A percentile compares a stretch with the other conserved stretches of the same genome.
These are phyloP conservation scores for Shargacucullia verbasci DNA, from an alignment of 2,888 invertebrate species.

Conservation along the genomic window DNA sequence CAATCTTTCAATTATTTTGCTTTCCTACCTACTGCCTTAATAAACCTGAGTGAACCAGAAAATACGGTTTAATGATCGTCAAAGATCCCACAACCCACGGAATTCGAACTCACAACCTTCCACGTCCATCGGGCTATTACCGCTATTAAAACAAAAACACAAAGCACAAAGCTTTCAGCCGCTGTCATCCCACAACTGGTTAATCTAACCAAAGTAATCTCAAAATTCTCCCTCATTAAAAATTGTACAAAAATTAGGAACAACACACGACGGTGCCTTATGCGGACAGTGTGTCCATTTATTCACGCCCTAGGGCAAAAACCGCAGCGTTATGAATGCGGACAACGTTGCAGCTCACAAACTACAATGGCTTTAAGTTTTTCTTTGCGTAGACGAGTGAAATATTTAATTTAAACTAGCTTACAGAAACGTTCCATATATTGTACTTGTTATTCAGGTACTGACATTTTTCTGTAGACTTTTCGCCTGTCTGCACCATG, in stretches of 20 bases:
- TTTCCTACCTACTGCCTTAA: too few species aligned
- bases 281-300: conserved; percentile 72
- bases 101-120: too few species aligned
- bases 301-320: conserved; percentile 73
- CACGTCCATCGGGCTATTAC: too few species aligned
- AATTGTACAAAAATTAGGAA: conserved; percentile 54
- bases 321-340: conserved; percentile 73
- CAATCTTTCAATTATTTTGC: too few species aligned
- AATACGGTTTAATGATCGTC: too few species aligned
- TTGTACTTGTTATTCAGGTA: conserved; percentile 28
- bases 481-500: neutral
- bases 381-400: conserved; percentile 57
- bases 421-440: conserved; percentile 45
- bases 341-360: conserved; percentile 67
- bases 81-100: too few species aligned
- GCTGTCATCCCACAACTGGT: neutral
- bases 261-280: conserved; percentile 61
- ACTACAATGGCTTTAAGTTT: conserved; percentile 61
- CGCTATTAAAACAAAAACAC: too few species aligned
- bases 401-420: conserved; percentile 69
- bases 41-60: too few species aligned
- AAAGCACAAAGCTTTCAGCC: neutral
- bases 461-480: conserved; percentile 5
- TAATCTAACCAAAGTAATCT: conserved; percentile 8
- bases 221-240: conserved; percentile 25